Conservation (phyloP, 2,113 vertebrate species). For the Bubo bubo region DNA sequence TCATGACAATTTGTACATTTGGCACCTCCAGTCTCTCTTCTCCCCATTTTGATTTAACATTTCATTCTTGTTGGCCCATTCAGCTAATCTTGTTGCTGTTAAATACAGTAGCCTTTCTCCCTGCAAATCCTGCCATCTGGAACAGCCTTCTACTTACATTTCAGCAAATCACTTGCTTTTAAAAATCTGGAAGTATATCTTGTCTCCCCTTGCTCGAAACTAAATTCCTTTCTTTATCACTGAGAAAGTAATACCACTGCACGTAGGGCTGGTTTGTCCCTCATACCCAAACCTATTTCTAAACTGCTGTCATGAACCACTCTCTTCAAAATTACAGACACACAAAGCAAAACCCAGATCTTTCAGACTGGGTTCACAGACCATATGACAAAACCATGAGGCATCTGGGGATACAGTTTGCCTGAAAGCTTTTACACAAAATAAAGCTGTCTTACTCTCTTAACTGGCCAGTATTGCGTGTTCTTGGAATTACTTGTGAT, state of each 20-base stretch:
- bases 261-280: neutral
- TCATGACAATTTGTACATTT: neutral
- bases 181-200: neutral
- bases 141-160: neutral
- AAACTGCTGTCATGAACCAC: neutral
- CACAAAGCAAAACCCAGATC: neutral
- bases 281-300: neutral
- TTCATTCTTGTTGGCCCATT: constrained; percentile 18
- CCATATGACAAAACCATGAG: neutral
- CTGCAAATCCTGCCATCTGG: constrained; percentile 17
- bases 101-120: constrained; percentile 6
- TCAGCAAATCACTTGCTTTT: neutral
- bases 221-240: neutral
- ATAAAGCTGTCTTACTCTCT: constrained; percentile 21
- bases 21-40: neutral
- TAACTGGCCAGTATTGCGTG: neutral
- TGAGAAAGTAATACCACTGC: neutral
- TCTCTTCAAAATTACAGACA: neutral
- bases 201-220: neutral
- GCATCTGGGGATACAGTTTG: constrained; percentile 5
- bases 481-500: neutral
- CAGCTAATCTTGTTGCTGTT: constrained; percentile 21
- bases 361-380: neutral
- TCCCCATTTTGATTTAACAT: neutral
- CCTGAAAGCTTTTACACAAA: constrained; percentile 24